These are phyloP conservation scores for Merops nubicus DNA, from an alignment of 2,113 vertebrate species.

Conservation along the genomic window DNA sequence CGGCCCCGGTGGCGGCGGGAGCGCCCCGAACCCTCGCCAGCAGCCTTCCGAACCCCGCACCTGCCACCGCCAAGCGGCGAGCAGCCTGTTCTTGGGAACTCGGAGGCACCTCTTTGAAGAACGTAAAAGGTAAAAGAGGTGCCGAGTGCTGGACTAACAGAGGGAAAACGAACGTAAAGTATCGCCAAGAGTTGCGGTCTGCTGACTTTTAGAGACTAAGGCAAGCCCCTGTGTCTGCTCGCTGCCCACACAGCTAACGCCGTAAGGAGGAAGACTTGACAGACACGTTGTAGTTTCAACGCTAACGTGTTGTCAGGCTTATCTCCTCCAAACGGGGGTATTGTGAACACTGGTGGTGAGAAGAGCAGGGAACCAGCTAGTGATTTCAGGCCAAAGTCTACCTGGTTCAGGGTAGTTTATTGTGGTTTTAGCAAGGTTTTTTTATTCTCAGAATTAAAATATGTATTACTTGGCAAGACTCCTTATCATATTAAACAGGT, in stretches of 20 bases:
- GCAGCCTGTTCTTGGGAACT: too few species aligned
- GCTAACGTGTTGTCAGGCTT: accelerated
- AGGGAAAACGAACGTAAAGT: too few species aligned
- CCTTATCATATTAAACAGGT: neutral
- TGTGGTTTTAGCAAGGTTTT: neutral
- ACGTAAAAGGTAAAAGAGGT: too few species aligned
- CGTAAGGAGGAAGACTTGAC: neutral
- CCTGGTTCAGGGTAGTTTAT: neutral
- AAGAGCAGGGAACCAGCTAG: accelerated
- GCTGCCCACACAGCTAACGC: accelerated
- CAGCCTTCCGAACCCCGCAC: too few species aligned
- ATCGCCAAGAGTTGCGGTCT: too few species aligned
- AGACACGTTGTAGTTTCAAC: accelerated
- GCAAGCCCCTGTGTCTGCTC: neutral
- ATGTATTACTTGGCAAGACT: neutral
- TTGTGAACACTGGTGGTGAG: neutral
- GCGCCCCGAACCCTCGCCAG: too few species aligned
- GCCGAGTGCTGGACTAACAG: too few species aligned
- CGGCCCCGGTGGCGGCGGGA: too few species aligned
- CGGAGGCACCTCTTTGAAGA: too few species aligned
- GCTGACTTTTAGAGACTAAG: too few species aligned
- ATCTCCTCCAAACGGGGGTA: accelerated
- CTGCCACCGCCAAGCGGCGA: neutral
- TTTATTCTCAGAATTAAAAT: neutral
- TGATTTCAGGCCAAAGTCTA: neutral